Conservation (phyloP, 2,797 vertebrate species). For the Gymnopithys bicolor region DNA sequence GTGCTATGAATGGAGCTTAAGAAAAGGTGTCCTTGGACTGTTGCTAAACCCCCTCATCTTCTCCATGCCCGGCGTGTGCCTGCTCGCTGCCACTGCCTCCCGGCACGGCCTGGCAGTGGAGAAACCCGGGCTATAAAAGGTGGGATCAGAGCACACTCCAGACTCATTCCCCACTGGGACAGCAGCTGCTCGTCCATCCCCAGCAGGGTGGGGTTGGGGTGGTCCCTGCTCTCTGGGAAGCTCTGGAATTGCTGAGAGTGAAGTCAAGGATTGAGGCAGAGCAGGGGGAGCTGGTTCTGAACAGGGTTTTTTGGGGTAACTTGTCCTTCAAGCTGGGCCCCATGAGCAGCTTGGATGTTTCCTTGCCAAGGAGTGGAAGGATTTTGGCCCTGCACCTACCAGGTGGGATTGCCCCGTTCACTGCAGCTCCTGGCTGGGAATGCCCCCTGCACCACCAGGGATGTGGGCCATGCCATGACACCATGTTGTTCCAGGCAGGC, state of each 20-base stretch:
- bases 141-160: slow-evolving; percentile 48
- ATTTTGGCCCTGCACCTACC: fast-evolving
- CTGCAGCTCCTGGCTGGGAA: neutral
- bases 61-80: slow-evolving; percentile 51
- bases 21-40: slow-evolving; percentile 79
- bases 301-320: neutral
- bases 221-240: neutral
- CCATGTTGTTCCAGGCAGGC: neutral
- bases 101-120: slow-evolving; percentile 58
- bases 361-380: fast-evolving
- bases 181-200: neutral
- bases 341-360: fast-evolving
- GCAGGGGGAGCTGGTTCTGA: neutral
- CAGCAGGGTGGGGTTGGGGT: neutral
- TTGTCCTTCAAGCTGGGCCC: neutral
- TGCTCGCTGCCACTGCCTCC: slow-evolving; percentile 72
- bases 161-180: slow-evolving; percentile 35
- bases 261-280: neutral
- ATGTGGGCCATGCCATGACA: neutral
- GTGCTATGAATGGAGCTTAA: slow-evolving; percentile 78
- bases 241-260: neutral
- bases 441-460: neutral
- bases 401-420: neutral
- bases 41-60: slow-evolving; percentile 74
- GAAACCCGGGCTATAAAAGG: slow-evolving; percentile 74